Conservation (phyloP, 2,888 invertebrate species). For the Pyrrhia umbra region DNA sequence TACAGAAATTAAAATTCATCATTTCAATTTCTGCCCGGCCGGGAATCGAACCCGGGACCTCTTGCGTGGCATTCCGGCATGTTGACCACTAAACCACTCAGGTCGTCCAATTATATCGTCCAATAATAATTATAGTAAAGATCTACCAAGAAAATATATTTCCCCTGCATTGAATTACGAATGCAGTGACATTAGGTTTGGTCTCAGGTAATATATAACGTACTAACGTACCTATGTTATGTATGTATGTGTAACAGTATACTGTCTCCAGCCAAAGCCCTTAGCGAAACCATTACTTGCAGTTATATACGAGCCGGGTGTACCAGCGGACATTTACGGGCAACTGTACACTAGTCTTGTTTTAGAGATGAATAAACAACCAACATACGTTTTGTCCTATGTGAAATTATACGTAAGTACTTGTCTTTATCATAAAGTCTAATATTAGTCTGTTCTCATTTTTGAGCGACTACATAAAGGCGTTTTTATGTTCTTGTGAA, state of each 20-base stretch:
- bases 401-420: not conserved
- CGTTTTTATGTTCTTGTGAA: too few species aligned
- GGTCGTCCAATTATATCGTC: too few species aligned
- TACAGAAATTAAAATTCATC: too few species aligned
- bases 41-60: too few species aligned
- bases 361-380: conserved; percentile 24
- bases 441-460: not conserved
- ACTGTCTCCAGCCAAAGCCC: conserved; percentile 15
- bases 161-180: not conserved
- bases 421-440: not conserved
- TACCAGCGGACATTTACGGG: conserved; percentile 23
- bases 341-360: conserved; percentile 4
- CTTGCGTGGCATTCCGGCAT: too few species aligned
- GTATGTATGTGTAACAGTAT: not conserved
- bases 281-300: conserved; percentile 31
- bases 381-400: not conserved
- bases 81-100: too few species aligned
- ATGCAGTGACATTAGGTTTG: conserved; percentile 11
- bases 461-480: not conserved
- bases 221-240: not conserved
- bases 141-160: not conserved
- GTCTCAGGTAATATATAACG: not conserved
- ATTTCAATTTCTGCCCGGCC: too few species aligned
- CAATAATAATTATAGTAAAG: too few species aligned
- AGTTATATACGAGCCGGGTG: conserved; percentile 27